These are phyloP conservation scores for Luidia sarsii DNA, from an alignment of 53 echinoderm and acorn worm species.

Conservation along the genomic window DNA sequence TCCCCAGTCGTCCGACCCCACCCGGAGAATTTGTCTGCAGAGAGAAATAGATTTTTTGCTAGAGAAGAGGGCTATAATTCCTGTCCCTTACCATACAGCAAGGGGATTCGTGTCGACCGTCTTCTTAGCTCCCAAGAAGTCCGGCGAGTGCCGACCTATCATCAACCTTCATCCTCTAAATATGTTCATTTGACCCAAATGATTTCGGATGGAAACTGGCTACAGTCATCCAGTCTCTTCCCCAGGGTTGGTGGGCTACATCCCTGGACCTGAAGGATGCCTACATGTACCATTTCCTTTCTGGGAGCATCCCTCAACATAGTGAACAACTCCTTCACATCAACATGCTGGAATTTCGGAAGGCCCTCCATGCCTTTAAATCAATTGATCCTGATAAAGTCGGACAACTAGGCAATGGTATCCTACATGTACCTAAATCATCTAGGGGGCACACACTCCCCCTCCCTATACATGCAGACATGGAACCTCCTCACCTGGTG, in stretches of 20 bases:
- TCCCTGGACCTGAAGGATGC: slow-evolving; percentile 23
- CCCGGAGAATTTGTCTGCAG: too few species aligned
- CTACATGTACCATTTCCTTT: not conserved
- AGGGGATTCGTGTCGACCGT: too few species aligned
- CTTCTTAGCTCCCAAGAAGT: too few species aligned
- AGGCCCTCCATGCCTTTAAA: not conserved
- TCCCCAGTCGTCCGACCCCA: too few species aligned
- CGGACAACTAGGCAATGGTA: slow-evolving; percentile 38
- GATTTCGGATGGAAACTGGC: slow-evolving; percentile 34
- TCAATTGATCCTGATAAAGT: not conserved
- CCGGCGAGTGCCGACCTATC: too few species aligned
- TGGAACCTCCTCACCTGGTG: slow-evolving; percentile 10
- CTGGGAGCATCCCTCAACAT: not conserved
- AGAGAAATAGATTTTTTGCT: not conserved
- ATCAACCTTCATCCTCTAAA: slow-evolving; percentile 25
- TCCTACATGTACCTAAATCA: slow-evolving; percentile 14
- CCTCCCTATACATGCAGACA: not conserved
- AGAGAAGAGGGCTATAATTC: not conserved
- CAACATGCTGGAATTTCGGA: not conserved
- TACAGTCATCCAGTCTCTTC: not conserved
- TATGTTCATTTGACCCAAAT: not conserved
- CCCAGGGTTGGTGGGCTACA: too few species aligned
- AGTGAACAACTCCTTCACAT: not conserved
- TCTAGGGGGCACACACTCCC: too few species aligned
- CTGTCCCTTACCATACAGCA: not conserved